Evolutionary conservation across 2,113 vertebrate genomes (phyloP), one percentile per base, ranked within the genome.

Genomic region (Chaetura pelagica): DNA sequence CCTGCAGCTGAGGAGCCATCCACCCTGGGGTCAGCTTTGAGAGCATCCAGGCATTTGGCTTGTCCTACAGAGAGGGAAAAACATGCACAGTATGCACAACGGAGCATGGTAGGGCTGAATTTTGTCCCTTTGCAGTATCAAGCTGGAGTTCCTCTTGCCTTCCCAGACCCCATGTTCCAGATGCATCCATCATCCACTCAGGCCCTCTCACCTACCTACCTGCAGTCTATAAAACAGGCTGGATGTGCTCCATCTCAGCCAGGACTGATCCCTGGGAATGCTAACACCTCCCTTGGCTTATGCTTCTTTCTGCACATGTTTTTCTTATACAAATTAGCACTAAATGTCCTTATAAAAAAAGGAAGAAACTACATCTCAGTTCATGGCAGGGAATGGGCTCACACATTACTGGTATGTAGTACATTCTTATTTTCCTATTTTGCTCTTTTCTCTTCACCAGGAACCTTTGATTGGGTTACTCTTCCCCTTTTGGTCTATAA

Each of bases 401-500:
- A n/a, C 34, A 61, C 4, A 68, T 84, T 87, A 62, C 46, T 79
- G n/a, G 35, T 40, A 49, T 51, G 59, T 23, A 46, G 69, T 64
- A 87, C 87, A 72, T 90, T 76, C 58, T 78, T 12, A 13, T 94
- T 97, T 91, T 81, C 69, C 40, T 89, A 3, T 66, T 92, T 92
- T 51, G 35, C 57, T 84, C 23, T 72, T 92, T 93, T 84, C 27
- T 72, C 90, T 92, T 86, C 64, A 59, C 83, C 35, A 54, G 76
- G n/a, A 57, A 52, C n/a, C 27, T 72, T 89, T 90, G 72, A 68
- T 81, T 82, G n/a, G 24, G 61, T 96, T 94, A 71, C 32, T 76
- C 75, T 83, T 93, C 87, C 44, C 49, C 62, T 78, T 89, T 89
- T 68, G 30, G 76, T 89, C 83, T 93, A 72, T 93, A 89, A 93